A percentile compares a stretch with the other conserved stretches of the same genome.
Conservation (phyloP, 2,888 invertebrate species). For the Thysanoteuthis rhombus region DNA sequence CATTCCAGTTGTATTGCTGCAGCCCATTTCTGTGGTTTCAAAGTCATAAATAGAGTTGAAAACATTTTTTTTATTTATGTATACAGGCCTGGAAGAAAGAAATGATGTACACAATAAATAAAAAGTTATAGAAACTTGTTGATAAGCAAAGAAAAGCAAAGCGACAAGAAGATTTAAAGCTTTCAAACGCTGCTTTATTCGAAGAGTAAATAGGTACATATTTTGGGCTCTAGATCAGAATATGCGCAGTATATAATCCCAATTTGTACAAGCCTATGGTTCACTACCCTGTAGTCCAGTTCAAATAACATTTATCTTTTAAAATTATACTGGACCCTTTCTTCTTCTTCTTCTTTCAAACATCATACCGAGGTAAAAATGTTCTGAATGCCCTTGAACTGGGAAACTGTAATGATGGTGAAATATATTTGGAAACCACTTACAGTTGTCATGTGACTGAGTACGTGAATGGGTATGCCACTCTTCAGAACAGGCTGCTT, state of each 20-base stretch:
- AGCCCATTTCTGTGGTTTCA: not conserved
- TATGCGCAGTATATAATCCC: conserved; percentile 29
- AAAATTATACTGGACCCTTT: conserved; percentile 27
- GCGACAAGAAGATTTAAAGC: not conserved
- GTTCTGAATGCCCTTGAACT: conserved; percentile 26
- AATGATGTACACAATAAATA: not conserved
- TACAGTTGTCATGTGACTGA: conserved; percentile 27
- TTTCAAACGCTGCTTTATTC: conserved; percentile 30
- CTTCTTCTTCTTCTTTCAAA: not conserved
- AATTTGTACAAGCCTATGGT: conserved; percentile 26
- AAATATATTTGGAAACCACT: conserved; percentile 28
- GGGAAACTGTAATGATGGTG: conserved; percentile 29
- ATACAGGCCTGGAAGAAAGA: not conserved
- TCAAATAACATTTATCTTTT: conserved; percentile 25
- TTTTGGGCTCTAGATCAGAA: conserved; percentile 28
- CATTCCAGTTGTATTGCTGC: too few relatives aligned
- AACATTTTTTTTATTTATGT: not conserved
- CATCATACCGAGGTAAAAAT: conserved; percentile 23
- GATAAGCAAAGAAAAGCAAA: not conserved
- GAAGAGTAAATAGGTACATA: conserved; percentile 29
- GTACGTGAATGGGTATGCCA: conserved; percentile 18
- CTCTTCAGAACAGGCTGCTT: not conserved
- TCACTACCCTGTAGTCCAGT: conserved; percentile 22
- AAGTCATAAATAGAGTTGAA: not conserved
- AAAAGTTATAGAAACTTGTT: not conserved